phyloP scores from a whole-genome alignment of 2,113 vertebrate genomes.

The Elephantulus edwardii region DNA sequence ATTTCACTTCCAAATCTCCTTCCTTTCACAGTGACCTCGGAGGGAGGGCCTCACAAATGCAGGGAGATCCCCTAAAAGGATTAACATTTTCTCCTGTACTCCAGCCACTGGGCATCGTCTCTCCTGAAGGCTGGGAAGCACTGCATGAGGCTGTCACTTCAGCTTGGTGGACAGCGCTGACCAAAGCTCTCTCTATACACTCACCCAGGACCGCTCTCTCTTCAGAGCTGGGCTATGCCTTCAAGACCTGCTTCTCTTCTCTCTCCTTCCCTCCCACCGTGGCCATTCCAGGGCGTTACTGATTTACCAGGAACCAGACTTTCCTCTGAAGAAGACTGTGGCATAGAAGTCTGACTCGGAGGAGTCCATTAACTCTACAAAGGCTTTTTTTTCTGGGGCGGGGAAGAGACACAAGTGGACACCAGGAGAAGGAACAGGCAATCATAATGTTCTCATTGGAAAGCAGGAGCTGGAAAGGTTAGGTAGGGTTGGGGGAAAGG shows the following conservation, averaged over 20 bases:
- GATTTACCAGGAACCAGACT: conserved; percentile 64
- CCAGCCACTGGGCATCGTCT: conserved; percentile 1
- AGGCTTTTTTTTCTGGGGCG: not conserved
- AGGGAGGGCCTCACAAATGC: not conserved
- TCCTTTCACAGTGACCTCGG: not conserved
- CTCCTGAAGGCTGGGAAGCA: no score
- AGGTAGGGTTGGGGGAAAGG: not conserved
- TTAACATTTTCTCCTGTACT: not conserved
- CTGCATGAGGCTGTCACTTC: conserved; percentile 21
- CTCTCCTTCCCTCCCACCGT: not conserved
- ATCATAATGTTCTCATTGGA: not conserved
- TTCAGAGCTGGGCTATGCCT: not conserved
- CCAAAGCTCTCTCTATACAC: no score
- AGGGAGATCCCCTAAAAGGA: not conserved
- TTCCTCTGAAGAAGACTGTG: conserved; percentile 26
- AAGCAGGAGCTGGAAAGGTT: not conserved
- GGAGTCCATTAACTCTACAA: not conserved
- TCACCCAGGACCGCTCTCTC: no score
- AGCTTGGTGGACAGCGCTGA: not conserved
- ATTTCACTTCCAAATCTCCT: not conserved
- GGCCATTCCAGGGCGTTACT: conserved; percentile 40
- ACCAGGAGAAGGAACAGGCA: not conserved
- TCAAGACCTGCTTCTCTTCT: not conserved
- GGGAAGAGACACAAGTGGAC: no score
- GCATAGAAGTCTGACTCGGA: not conserved